Evolutionary conservation across 2,797 vertebrate genomes (phyloP), one percentile per base, ranked within the genome.

Genomic region (Melanotaenia boesemani): DNA sequence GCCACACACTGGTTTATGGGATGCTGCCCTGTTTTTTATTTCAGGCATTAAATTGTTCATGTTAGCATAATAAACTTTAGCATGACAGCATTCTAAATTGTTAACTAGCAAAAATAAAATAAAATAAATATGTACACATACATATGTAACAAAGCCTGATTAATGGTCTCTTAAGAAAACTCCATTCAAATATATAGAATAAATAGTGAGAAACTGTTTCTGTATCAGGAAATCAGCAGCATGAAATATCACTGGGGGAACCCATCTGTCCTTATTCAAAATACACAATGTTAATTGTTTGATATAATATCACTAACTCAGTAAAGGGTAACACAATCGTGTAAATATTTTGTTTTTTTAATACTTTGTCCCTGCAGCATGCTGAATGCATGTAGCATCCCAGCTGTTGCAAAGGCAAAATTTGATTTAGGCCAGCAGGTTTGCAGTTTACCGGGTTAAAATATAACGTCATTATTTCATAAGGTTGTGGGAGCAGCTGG

Each of bases 401-500:
- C 86, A 89, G 81, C 80, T 89, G 84, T 70, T 84, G 20, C 56
- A 56, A 80, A 73, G 65, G 56, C 58, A 60, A 67, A 88, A 88
- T 85, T 55, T 59, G 72, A 68, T 88, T 79, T 50, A 77, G 74
- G 71, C 82, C 79, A 74, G 77, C 83, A 84, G 74, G 75, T 79
- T 87, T 76, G 78, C 82, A 72, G 70, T 89, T 87, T 70, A 86
- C 85, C 57, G 41, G 67, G 80, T 70, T 88, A 79, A 69, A 63
- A 58, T 50, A 63, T 82, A 82, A 91, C 81, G 59, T 72, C 63
- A 83, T 89, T 88, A 85, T 84, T 82, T 87, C 86, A 86, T 66
- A 79, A 67, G 84, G 85, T 75, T 83, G 82, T 44, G 74, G 76
- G 79, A 88, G 85, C 87, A 92, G 86, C 90, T 84, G 85, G 70